Base-by-base conservation (phyloP, 2,797 vertebrate species). In the Yasuhikotakia modesta region DNA sequence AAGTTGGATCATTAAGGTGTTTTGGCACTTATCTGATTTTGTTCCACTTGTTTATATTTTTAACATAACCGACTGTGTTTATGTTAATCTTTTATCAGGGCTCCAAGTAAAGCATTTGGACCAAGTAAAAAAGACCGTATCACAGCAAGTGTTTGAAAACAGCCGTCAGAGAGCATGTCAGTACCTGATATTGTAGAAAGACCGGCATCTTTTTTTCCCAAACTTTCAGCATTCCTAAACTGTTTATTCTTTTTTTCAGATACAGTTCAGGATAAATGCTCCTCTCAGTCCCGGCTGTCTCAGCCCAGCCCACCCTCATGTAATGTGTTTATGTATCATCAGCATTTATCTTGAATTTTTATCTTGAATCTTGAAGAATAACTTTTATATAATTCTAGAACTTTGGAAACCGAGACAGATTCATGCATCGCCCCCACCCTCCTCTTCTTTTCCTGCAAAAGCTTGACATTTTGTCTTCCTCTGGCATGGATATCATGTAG, bases 301-400 rank as follows among this genome's bases (percentile, higher is more conserved):
- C 86, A 80, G 76, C 87, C 83, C 81, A 83, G 83, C 57, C 85
- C 80, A 86, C 78, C 78, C 81, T 86, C 84, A 80, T 91, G 90
- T 89, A 90, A 90, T 89, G 87, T 77, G 74, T 85, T 83, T 82
- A 81, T 87, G 85, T 88, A 85, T 89, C 91, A 89, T 91, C 88
- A 88, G 88, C 86, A 82, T 68, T 91, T 90, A 87, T 85, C 84
- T 82, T 65, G 64, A 85, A 84, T 91, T 90, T 90, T 88, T 76
- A 85, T n/a, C n/a, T n/a, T n/a, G n/a, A n/a, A n/a, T n/a, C n/a
- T n/a, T n/a, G n/a, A 84, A 84, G 55, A 80, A 72, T 60, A 63
- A 81, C 73, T 65, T 43, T 82, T 74, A 88, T 82, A 76, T 84
- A 78, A 81, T 81, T 84, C 87, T 87, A 76, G 17, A 83, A 79